Base-by-base conservation (phyloP, 2,113 vertebrate species). In the Zosterops japonicus region DNA sequence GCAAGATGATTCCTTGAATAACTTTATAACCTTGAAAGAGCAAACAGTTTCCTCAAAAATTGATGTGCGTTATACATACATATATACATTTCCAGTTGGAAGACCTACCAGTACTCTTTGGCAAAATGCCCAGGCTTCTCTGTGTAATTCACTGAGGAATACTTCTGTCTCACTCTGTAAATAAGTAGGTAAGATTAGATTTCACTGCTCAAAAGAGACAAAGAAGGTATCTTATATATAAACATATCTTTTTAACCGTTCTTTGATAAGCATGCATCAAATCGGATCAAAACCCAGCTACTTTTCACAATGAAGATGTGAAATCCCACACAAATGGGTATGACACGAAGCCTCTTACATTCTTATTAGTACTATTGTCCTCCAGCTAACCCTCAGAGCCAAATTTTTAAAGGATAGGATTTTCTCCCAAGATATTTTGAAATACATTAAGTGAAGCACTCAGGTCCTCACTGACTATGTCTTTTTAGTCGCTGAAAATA, bases 341-440 rank as follows among this genome's bases (percentile, higher is more conserved):
- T 14, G 63, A 56, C 42, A 78, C 0, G 1, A 77, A 86, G 11
- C 9, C 63, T 86, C 42, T 81, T 74, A 59, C 13, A 33, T 77
- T 92, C 63, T 55, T 88, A 52, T 59, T 94, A 80, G 36, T 25
- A 33, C 42, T 68, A 78, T 96, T 92, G 76, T 94, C 46, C 75
- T 88, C 35, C 14, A 59, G 42, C 11, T 90, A 94, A 86, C 25
- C 11, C 29, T 83, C 56, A 44, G 7, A 83, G 47, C 9, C 55
- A 89, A 92, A 92, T 89, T 83, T 95, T 93, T 86, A 83, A 93
- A 86, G 75, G 83, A 69, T 88, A 94, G 47, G 33, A 55, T 97
- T 94, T 92, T 92, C 53, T 94, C 79, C 71, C 83, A 69, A 97
- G 90, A 74, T 84, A 93, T 96, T 94, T 89, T 91, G n/a, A 70